phyloP scores from a whole-genome alignment of 2,888 invertebrate genomes.

The Eristalinus aeneus region DNA sequence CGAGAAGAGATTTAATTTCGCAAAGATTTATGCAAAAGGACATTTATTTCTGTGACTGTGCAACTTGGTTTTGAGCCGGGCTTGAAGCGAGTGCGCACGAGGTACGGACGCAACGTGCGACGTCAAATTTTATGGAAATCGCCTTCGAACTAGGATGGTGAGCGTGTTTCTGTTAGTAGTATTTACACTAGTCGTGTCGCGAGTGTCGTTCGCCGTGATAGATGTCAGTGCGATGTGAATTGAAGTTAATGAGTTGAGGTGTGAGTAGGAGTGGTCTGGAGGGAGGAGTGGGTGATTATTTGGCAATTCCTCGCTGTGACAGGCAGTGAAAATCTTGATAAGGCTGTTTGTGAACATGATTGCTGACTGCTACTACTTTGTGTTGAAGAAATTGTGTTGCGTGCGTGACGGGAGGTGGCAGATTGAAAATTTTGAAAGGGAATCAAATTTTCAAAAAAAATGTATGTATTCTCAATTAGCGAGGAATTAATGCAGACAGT shows the following conservation, averaged over 20 bases:
- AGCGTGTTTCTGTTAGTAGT: slow-evolving; percentile 52
- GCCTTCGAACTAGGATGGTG: slow-evolving; percentile 43
- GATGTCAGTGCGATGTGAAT: slow-evolving; percentile 21
- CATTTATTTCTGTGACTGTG: slow-evolving; percentile 60
- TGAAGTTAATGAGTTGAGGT: slow-evolving; percentile 34
- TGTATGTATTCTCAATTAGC: too few species aligned
- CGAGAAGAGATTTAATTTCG: slow-evolving; percentile 64
- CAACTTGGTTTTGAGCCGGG: slow-evolving; percentile 1
- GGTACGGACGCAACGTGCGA: slow-evolving; percentile 17
- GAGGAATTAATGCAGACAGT: too few species aligned
- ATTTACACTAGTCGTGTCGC: slow-evolving; percentile 59
- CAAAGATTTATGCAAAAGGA: slow-evolving; percentile 69
- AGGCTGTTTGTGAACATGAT: neutral
- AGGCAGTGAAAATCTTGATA: slow-evolving; percentile 8
- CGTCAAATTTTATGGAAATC: slow-evolving; percentile 48
- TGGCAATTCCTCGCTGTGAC: neutral
- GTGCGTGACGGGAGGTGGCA: neutral
- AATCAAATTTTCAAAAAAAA: too few species aligned
- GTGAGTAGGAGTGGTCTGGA: neutral
- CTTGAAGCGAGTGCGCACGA: neutral
- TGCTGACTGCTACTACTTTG: neutral
- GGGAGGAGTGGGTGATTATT: neutral
- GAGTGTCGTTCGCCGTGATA: slow-evolving; percentile 50
- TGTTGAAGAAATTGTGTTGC: neutral
- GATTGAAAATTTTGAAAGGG: too few species aligned